A percentile compares a stretch with the other conserved stretches of the same genome.
These are phyloP conservation scores for Mythimna ferrago DNA, from an alignment of 2,888 invertebrate species.

Conservation along the genomic window DNA sequence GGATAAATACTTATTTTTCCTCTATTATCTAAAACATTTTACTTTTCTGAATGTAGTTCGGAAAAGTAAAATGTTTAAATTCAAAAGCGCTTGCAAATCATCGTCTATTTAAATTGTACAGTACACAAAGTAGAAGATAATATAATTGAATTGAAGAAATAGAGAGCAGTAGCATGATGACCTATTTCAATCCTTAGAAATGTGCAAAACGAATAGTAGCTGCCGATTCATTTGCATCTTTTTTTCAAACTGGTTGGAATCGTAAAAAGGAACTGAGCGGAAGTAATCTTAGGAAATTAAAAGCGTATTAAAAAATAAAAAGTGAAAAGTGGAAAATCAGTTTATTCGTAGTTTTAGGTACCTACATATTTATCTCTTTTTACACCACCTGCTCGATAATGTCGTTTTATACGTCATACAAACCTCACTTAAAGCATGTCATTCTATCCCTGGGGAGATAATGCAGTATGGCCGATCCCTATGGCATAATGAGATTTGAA, in stretches of 20 bases:
- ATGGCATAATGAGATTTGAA: too few species aligned
- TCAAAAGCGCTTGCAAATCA: not conserved
- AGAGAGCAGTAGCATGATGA: not conserved
- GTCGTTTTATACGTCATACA: too few species aligned
- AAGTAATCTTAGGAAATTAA: constrained; percentile 21
- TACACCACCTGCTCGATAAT: too few species aligned
- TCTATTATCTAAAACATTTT: too few species aligned
- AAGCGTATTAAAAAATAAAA: not conserved
- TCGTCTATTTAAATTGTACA: not conserved
- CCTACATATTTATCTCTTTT: too few species aligned
- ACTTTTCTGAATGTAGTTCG: too few species aligned
- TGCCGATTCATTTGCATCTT: not conserved
- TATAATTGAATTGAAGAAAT: not conserved
- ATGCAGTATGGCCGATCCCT: too few species aligned
- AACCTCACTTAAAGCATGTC: too few species aligned
- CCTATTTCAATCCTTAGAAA: constrained; percentile 13
- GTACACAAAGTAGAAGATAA: not conserved
- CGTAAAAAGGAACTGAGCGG: constrained; percentile 2
- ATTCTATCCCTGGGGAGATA: too few species aligned
- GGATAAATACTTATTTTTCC: too few species aligned
- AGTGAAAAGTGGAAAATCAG: not conserved
- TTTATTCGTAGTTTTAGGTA: not conserved
- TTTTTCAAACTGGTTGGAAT: constrained; percentile 4
- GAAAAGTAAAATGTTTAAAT: not conserved
- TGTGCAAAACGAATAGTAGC: constrained; percentile 19